Percentiles rank a stretch among this genome's conserved stretches.
Conservation (phyloP, 2,888 invertebrate species). For the Philopedon plagiatum region DNA sequence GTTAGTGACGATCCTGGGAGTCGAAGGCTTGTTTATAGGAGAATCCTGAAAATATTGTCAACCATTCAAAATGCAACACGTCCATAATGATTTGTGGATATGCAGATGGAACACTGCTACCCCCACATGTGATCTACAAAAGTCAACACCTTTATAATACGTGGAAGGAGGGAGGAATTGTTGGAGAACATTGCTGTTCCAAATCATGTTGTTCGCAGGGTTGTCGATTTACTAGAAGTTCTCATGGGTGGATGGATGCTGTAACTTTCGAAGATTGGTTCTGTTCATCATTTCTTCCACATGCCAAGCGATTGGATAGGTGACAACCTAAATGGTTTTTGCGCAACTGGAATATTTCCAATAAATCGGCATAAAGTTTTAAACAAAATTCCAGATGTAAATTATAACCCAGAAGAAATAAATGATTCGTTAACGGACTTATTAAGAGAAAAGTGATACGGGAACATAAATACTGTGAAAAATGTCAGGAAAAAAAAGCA, state of each 20-base stretch:
- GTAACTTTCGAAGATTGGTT: conserved; percentile 54
- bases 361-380: conserved; percentile 12
- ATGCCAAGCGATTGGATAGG: conserved; percentile 25
- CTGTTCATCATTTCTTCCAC: conserved; percentile 17
- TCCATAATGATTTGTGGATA: not conserved
- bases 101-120: not conserved
- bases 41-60: conserved; percentile 40
- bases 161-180: no score
- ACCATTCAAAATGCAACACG: not conserved
- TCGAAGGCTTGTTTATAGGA: conserved; percentile 52
- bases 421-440: not conserved
- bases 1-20: conserved; percentile 56
- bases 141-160: conserved; percentile 50
- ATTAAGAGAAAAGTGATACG: not conserved
- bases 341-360: conserved; percentile 12
- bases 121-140: not conserved
- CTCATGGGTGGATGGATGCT: conserved; percentile 53
- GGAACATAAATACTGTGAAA: not conserved
- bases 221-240: conserved; percentile 61
- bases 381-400: conserved; percentile 9
- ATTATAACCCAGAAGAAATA: not conserved
- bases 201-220: no score
- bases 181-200: conserved; percentile 58
- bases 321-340: conserved; percentile 20
- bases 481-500: not conserved